Evolutionary conservation across 2,888 invertebrate genomes (phyloP).

Genomic region (Diploptera punctata): DNA sequence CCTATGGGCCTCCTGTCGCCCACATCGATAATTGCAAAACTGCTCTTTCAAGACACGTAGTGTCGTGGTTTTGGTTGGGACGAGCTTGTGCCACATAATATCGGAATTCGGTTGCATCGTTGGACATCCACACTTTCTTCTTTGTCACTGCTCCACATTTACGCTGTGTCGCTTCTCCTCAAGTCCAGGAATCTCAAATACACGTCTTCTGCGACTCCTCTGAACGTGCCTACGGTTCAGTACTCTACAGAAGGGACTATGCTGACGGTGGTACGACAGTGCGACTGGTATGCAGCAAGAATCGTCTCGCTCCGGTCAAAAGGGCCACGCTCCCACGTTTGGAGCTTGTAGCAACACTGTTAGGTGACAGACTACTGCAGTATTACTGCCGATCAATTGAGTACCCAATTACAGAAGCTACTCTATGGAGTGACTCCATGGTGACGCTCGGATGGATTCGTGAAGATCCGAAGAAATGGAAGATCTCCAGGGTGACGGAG

Average conservation of each 20-base stretch:
- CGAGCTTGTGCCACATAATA: background rate
- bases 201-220: too few species aligned
- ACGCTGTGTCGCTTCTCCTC: background rate
- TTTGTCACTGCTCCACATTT: background rate
- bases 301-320: too few species aligned
- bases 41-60: conserved; percentile 10
- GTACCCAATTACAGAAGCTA: too few species aligned
- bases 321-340: background rate
- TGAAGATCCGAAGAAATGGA: background rate
- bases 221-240: conserved; percentile 13
- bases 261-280: background rate
- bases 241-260: background rate
- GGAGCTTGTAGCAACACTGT: background rate
- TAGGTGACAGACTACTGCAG: background rate
- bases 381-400: background rate
- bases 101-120: background rate
- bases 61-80: background rate
- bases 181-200: background rate
- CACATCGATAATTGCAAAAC: background rate
- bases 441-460: too few species aligned
- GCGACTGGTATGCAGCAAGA: too few species aligned
- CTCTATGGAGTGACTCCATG: background rate
- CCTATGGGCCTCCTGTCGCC: background rate
- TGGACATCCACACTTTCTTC: background rate
- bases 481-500: background rate